Evolutionary conservation across 2,888 invertebrate genomes (phyloP).

Genomic region (Pheosia tremula): DNA sequence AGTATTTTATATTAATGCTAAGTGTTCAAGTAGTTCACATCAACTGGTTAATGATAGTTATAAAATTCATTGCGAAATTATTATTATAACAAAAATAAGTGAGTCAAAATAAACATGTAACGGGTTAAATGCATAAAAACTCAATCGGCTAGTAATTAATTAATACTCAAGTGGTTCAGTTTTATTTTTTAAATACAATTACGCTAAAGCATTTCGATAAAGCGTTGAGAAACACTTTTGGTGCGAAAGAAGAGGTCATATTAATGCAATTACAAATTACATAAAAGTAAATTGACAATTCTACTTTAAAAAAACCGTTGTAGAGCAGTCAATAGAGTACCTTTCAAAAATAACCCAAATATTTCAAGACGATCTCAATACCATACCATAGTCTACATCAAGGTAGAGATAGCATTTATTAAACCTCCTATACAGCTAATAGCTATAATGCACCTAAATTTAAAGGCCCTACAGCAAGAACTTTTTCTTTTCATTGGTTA

Average conservation of each 20-base stretch:
- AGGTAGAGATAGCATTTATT: no score
- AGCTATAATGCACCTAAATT: no score
- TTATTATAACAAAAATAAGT: conserved; percentile 20
- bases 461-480: no score
- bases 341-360: neutral
- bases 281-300: neutral
- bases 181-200: conserved; percentile 17
- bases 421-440: no score
- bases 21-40: conserved; percentile 10
- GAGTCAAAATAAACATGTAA: conserved; percentile 20
- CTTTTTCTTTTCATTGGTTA: no score
- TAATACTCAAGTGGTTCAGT: neutral
- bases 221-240: neutral
- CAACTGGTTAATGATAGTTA: conserved; percentile 11
- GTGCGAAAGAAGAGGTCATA: neutral
- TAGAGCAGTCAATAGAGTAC: neutral
- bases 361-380: no score
- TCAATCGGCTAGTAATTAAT: neutral
- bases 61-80: conserved; percentile 11
- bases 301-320: neutral
- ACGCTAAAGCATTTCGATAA: conserved; percentile 2
- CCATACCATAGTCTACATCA: no score
- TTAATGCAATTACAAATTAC: neutral
- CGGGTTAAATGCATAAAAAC: conserved; percentile 9
- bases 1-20: conserved; percentile 7